Base-by-base conservation (phyloP, 2,113 vertebrate genomes). In the Colius striatus region DNA sequence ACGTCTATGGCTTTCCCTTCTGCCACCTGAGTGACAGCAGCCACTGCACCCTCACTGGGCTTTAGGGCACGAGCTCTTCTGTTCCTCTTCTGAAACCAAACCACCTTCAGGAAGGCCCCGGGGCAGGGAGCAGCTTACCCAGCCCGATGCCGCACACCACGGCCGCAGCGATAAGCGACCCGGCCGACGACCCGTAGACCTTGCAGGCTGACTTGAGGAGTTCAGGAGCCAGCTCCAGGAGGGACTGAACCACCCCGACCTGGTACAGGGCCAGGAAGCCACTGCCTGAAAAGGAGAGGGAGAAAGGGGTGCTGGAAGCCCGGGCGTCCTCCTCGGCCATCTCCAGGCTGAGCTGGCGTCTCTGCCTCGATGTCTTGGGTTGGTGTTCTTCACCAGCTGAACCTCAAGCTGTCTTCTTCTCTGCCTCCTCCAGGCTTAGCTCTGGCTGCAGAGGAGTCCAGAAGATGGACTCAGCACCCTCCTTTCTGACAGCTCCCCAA, bases 231-330 rank as follows among this genome's bases (percentile, higher is more conserved):
- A 98, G 60, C 23, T 97, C 97, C 32, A 97, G 34, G 30, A 99
- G 89, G 72, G 98, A 98, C 91, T 98, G 97, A 30, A 98, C 97
- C 30, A 98, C 98, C 9, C 98, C 98, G 2, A 99, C 72, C 96
- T 99, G 98, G 90, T 99, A 99, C 14, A 98, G 97, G 19, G 96
- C 96, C 17, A 99, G 80, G 83, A 98, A 99, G 57, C 98, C 98
- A 0, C 98, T 98, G 68, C 98, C 98, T 6, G 98, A 98, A 30
- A 99, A 99, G 54, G 98, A 98, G 62, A 99, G 96, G 0, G 98
- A 98, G 29, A 87, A 90, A 5, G 96, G 96, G 80, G 88, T 77
- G 77, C 93, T 83, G 1, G 92, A 47, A 51, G 36, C 71, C 15
- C 8, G 87, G 26, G 55, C 77, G 47, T 90, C 89, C 45, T 60